Percentiles rank a stretch among this genome's conserved stretches.
Evolutionary conservation across 2,888 invertebrate species (phyloP).

Genomic region (Oscheius myriophilus): DNA sequence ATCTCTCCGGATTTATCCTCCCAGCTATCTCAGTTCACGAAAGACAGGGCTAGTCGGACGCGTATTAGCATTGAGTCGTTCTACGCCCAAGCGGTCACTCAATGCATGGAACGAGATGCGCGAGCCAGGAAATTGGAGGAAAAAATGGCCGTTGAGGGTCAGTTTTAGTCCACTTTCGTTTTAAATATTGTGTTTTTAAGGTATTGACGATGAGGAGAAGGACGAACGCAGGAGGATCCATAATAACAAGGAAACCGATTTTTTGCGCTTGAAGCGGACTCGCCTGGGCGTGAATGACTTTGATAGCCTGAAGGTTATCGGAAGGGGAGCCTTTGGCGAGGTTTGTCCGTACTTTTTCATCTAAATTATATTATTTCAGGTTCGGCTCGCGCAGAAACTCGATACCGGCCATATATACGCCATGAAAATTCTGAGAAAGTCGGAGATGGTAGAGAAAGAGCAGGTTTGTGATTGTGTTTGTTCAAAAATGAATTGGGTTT

Average conservation of each 20-base stretch:
- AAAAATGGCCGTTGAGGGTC: constrained; percentile 91
- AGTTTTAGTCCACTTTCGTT: constrained; percentile 15
- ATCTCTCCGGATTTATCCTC: constrained; percentile 2
- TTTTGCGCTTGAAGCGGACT: constrained; percentile 83
- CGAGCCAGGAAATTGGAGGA: constrained; percentile 86
- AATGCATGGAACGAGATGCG: constrained; percentile 91
- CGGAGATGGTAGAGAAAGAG: constrained; percentile 99
- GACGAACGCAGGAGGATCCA: constrained; percentile 92
- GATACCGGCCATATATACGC: constrained; percentile 99
- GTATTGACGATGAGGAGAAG: constrained; percentile 75
- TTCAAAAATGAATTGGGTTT: constrained; percentile 7
- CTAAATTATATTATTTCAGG: constrained; percentile 73
- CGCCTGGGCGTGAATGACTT: constrained; percentile 94
- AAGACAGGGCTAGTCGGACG: constrained; percentile 80
- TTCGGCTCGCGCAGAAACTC: constrained; percentile 96
- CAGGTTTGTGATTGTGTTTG: constrained; percentile 76
- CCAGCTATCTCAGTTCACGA: constrained; percentile 26
- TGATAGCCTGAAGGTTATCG: constrained; percentile 88
- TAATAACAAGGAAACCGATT: constrained; percentile 98
- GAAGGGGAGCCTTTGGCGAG: constrained; percentile 76
- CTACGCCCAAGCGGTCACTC: constrained; percentile 89
- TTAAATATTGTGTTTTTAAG: constrained; percentile 27
- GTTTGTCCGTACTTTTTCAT: constrained; percentile 56
- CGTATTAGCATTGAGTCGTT: constrained; percentile 98
- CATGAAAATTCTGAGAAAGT: constrained; percentile 98